These are phyloP conservation scores for Lontra canadensis DNA, from an alignment of 2,113 vertebrate genomes.

Conservation along the genomic window DNA sequence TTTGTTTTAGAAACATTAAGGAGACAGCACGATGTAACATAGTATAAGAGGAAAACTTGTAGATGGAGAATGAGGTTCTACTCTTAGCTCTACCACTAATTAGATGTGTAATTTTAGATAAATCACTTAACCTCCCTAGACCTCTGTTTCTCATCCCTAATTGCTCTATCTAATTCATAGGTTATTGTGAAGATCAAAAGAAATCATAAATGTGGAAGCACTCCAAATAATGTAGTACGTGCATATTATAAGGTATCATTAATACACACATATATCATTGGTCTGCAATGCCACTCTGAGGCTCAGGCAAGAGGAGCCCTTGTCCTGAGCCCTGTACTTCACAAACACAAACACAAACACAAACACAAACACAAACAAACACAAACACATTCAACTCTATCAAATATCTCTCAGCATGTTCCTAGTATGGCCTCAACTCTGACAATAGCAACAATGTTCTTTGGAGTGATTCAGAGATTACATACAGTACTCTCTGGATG, in stretches of 20 bases:
- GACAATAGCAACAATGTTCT: background rate
- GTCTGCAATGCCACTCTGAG: background rate
- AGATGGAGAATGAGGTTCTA: background rate
- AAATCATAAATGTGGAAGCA: conserved; percentile 50
- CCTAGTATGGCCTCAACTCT: background rate
- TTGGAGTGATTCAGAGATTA: conserved; percentile 17
- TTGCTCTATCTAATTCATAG: conserved; percentile 56
- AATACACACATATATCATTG: conserved; percentile 36
- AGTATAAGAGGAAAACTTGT: background rate
- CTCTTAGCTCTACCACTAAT: conserved; percentile 44
- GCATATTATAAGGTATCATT: conserved; percentile 31
- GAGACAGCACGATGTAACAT: background rate
- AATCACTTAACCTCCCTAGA: conserved; percentile 61
- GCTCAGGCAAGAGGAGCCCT: background rate
- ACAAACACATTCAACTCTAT: background rate
- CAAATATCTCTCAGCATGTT: background rate
- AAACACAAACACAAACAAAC: background rate
- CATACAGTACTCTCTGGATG: conserved; percentile 2
- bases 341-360: background rate
- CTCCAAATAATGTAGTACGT: conserved; percentile 61
- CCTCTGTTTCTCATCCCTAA: conserved; percentile 63
- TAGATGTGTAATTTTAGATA: conserved; percentile 67
- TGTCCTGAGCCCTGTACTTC: conserved; percentile 8
- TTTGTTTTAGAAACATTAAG: background rate
- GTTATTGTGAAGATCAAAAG: conserved; percentile 69